These are phyloP conservation scores for Erebia epiphron DNA, from an alignment of 2,888 invertebrate genomes.

Conservation along the genomic window DNA sequence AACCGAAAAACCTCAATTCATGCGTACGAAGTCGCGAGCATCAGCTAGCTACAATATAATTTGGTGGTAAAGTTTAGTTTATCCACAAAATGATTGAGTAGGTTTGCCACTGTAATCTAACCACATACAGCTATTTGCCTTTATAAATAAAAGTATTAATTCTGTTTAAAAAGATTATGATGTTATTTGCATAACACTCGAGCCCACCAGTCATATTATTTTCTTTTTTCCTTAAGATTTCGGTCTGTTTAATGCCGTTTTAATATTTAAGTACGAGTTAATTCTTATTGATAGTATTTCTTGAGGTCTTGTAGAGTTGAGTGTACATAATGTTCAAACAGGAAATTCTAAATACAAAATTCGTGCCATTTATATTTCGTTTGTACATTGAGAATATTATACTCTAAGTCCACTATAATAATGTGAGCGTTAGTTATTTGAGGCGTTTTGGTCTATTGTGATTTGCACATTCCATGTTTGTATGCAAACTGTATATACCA, in stretches of 20 bases:
- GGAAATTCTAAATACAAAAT: constrained; percentile 62
- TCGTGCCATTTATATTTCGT: constrained; percentile 72
- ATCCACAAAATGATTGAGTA: background rate
- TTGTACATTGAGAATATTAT: constrained; percentile 45
- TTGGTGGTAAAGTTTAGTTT: background rate
- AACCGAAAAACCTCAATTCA: too few relatives aligned
- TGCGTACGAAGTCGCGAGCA: too few relatives aligned
- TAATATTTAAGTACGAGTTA: background rate
- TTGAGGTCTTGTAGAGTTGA: constrained; percentile 14
- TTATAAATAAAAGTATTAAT: background rate
- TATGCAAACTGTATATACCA: constrained; percentile 31
- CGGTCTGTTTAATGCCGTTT: background rate
- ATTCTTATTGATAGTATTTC: background rate
- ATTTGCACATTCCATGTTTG: constrained; percentile 67
- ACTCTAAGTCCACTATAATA: constrained; percentile 14
- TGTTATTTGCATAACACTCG: background rate
- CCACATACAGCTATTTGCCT: too few relatives aligned
- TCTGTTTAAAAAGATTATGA: background rate
- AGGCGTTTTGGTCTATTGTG: constrained; percentile 52
- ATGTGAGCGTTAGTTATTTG: constrained; percentile 15
- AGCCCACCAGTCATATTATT: background rate
- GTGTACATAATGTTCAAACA: constrained; percentile 42
- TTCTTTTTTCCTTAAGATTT: background rate
- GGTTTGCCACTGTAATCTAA: too few relatives aligned
- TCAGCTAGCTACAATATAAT: too few relatives aligned